phyloP scores from a whole-genome alignment of 2,888 invertebrate species.

The Hedya salicella region DNA sequence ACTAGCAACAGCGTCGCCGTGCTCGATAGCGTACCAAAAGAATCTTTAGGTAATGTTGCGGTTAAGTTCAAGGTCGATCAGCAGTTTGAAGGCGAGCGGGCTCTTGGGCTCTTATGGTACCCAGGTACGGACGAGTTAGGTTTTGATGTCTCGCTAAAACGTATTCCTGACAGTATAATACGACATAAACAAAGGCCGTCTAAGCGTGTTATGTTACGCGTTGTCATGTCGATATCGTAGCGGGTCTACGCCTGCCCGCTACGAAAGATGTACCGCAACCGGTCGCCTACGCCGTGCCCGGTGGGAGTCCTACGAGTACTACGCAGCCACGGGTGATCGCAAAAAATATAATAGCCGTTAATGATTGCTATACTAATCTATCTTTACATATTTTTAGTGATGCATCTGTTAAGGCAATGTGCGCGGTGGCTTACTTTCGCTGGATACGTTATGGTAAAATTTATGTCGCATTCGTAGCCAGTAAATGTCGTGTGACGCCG shows the following conservation, averaged over 20 bases:
- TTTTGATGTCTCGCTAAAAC: slow-evolving; percentile 16
- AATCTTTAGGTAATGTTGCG: slow-evolving; percentile 41
- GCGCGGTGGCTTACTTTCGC: neutral
- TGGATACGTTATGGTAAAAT: neutral
- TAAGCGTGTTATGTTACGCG: slow-evolving; percentile 13
- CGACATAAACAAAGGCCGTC: slow-evolving; percentile 10
- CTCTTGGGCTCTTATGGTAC: slow-evolving; percentile 20
- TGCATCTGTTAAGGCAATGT: slow-evolving; percentile 2
- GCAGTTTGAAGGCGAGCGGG: slow-evolving; percentile 12
- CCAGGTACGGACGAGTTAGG: slow-evolving; percentile 20
- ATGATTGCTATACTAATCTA: slow-evolving; percentile 1
- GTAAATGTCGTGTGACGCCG: neutral
- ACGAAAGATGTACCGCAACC: neutral
- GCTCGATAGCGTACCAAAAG: slow-evolving; percentile 46
- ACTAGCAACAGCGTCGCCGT: slow-evolving; percentile 47
- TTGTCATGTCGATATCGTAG: slow-evolving; percentile 11
- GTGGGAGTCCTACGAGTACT: neutral
- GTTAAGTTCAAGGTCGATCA: slow-evolving; percentile 45
- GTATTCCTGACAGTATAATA: slow-evolving; percentile 12
- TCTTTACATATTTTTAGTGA: slow-evolving; percentile 3
- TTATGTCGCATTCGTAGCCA: slow-evolving; percentile 3
- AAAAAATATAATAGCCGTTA: neutral
- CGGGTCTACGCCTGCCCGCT: neutral
- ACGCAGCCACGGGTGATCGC: neutral
- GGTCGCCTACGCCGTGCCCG: neutral